Conservation (phyloP, 1,140 invertebrate species). For the Drosophila athabasca region DNA sequence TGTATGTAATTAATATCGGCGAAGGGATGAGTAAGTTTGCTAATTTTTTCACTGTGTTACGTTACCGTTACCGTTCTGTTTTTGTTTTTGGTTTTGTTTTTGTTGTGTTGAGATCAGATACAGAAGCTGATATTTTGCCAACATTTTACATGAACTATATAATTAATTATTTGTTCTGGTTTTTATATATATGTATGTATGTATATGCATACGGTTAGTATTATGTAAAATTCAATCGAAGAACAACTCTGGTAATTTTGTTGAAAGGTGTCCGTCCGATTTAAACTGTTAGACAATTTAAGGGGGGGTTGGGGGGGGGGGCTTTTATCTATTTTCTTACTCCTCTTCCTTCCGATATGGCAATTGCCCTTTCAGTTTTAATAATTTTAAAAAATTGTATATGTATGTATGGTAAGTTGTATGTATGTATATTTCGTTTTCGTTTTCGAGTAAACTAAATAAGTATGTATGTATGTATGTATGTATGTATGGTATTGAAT, state of each 20-base stretch:
- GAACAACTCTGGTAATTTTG: conserved; percentile 66
- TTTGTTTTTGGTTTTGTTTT: conserved; percentile 36
- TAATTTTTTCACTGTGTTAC: not conserved
- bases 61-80: conserved; percentile 14
- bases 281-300: conserved; percentile 44
- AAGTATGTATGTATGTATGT: conserved; percentile 39
- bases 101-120: conserved; percentile 65
- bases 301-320: not conserved
- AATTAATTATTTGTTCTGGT: conserved; percentile 53
- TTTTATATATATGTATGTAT: conserved; percentile 33
- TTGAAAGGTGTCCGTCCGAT: conserved; percentile 41
- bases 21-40: conserved; percentile 34
- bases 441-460: conserved; percentile 50
- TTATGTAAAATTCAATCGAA: conserved; percentile 63
- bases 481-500: conserved; percentile 30
- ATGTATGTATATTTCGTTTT: conserved; percentile 11
- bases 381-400: conserved; percentile 29
- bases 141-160: conserved; percentile 66
- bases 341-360: conserved; percentile 16
- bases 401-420: conserved; percentile 16
- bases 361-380: conserved; percentile 29
- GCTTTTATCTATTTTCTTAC: conserved; percentile 7
- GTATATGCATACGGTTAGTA: conserved; percentile 38
- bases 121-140: conserved; percentile 70
- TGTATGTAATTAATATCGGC: conserved; percentile 28